Evolutionary conservation across 2,797 vertebrate genomes (phyloP), one percentile per base, ranked within the genome.

Genomic region (Channa striata): DNA sequence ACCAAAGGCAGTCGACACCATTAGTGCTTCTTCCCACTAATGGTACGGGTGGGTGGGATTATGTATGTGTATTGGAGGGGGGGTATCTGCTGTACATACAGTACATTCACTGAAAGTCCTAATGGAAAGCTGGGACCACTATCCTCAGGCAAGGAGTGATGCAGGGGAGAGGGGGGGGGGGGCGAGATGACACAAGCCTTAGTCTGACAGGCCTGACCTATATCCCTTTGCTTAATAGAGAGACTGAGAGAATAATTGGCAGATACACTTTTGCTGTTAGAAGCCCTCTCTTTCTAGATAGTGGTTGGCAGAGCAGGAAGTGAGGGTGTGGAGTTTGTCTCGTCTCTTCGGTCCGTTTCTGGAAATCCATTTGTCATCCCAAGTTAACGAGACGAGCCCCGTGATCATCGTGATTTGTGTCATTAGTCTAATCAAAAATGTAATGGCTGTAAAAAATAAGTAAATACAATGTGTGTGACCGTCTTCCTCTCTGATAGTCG

Each of bases 191-290:
- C 93, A 89, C 89, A 91, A 94, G 93, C 91, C 94, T 93, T 90
- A 93, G 93, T 95, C 93, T 96, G 96, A 97, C 95, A 96, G 93
- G 94, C 92, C 92, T 98, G 97, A 98, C 96, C 97, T 97, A 98
- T 94, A 97, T 98, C 74, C 46, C 61, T 78, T 81, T 79, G 68
- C 86, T 74, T 85, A 81, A 81, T 78, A 86, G 83, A 83, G 60
- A 84, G 58, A 69, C 40, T 60, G 20, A 70, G 52, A 63, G 60
- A 59, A 42, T 85, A 80, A 87, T 81, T 82, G 77, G 76, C 68
- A 83, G 68, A 78, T 57, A 65, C 77, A 80, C 54, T 59, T 81
- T 82, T 80, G 51, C 63, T 63, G 66, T 78, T 77, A 5, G n/a
- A 19, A 68, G 56, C 12, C 20, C 40, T 53, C 40, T 51, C 21